Percentiles rank a stretch among this genome's conserved stretches.
Conservation (phyloP, 1,140 invertebrate species). For the Zaprionus ornatus region DNA sequence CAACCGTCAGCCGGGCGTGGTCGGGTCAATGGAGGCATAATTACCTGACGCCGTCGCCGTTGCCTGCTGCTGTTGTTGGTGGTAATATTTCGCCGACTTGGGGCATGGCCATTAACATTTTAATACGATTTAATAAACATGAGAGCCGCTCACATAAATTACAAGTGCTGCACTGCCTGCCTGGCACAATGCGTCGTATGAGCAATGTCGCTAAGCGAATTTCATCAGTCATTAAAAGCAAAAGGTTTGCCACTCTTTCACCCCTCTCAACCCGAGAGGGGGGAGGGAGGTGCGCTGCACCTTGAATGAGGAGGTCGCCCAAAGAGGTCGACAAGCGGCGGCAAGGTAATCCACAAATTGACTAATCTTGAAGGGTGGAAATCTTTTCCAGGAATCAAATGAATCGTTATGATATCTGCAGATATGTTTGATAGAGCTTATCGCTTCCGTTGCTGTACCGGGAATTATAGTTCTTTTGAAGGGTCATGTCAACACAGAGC, state of each 20-base stretch:
- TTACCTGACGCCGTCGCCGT: slow-evolving; percentile 46
- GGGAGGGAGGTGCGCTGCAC: too few relatives aligned
- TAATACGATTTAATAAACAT: slow-evolving; percentile 72
- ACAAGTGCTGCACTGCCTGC: slow-evolving; percentile 33
- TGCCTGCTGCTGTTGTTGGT: slow-evolving; percentile 17
- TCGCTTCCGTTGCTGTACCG: slow-evolving; percentile 19
- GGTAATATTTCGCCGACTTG: slow-evolving; percentile 70
- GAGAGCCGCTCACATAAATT: slow-evolving; percentile 64
- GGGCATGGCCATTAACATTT: slow-evolving; percentile 72
- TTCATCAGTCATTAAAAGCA: slow-evolving; percentile 56
- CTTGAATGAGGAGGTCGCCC: not conserved
- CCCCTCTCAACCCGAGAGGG: not conserved
- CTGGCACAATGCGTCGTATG: slow-evolving; percentile 59
- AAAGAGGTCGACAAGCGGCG: not conserved
- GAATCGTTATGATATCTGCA: not conserved
- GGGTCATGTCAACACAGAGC: slow-evolving; percentile 18
- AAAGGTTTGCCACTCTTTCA: slow-evolving; percentile 4
- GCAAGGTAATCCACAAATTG: not conserved
- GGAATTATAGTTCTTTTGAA: slow-evolving; percentile 5
- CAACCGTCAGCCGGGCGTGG: slow-evolving; percentile 28
- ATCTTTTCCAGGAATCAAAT: not conserved
- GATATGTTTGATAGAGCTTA: slow-evolving; percentile 32
- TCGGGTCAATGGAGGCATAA: slow-evolving; percentile 73
- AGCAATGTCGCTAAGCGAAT: slow-evolving; percentile 51
- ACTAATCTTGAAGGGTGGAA: not conserved